Base-by-base conservation (phyloP, 2,888 invertebrate genomes). In the Crematogaster levior region DNA sequence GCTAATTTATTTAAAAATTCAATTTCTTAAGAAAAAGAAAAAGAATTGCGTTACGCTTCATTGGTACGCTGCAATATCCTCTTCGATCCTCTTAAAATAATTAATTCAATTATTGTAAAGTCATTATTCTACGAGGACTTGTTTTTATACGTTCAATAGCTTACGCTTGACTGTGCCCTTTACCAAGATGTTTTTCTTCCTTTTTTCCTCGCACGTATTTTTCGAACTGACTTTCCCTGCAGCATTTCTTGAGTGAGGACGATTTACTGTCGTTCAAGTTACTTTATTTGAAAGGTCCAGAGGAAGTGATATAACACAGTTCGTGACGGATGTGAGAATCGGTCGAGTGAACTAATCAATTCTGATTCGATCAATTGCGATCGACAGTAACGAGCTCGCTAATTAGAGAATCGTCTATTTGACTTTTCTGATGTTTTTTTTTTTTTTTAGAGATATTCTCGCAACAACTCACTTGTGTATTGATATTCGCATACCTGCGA, bases 41-140 rank as follows among this genome's bases (percentile, higher is more conserved):
- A 66, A 18, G 15, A 66, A n/a, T 75, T 37, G 24, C 10, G 40
- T 53, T 37, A 60, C 18, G 27, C 53, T 40, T 70, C 21, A 43
- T 30, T 12, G 66, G 27, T 37, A 37, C 27, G n/a, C 30, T n/a
- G 34, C 37, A 51, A 37, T 48, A 56, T 70, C 18, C 18, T 40
- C 18, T 24, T 74, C 18, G 68, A 68, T 40, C 21, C 40, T 77
- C 43, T 68, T 77, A 56, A 61, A 77, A 70, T 56, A 77, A 70
- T 43, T 51, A 53, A 77, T 68, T 70, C 24, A 56, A 68, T 70
- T 77, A 43, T 21, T 43, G 21, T 34, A 40, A 77, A 70, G 43
- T 56, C 40, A 43, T 77, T 77, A 77, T 51, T 65, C n/a, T 65
- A 34, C 68, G 30, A 40, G 21, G 27, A 15, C 66, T 75, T 77